Evolutionary conservation across 2,113 vertebrate species (phyloP).

Genomic region (Labeo catla): DNA sequence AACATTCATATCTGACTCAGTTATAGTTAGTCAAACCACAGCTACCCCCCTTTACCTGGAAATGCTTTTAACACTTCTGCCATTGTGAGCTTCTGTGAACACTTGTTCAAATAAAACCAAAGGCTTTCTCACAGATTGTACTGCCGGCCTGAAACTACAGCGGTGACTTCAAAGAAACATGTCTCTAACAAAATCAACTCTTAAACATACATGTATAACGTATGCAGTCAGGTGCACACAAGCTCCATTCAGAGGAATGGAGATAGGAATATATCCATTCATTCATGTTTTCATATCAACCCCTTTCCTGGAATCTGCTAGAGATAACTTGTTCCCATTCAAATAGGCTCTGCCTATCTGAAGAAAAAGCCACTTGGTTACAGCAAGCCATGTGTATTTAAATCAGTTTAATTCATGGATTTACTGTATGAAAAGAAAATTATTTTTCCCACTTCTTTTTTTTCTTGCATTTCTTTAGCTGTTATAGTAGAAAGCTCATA

Average conservation of each 20-base stretch:
- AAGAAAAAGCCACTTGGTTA: background rate
- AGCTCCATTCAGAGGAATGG: background rate
- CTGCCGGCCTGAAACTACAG: conserved; percentile 7
- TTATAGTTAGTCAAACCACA: conserved; percentile 47
- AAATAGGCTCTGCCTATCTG: conserved; percentile 20
- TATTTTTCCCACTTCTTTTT: too few species aligned
- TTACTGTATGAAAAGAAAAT: conserved; percentile 3
- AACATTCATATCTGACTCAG: conserved; percentile 56
- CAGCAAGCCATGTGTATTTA: background rate
- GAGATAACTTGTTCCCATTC: conserved; percentile 33
- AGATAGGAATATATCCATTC: background rate
- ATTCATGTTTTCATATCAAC: background rate
- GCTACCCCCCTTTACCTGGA: conserved; percentile 65
- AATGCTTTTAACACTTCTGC: conserved; percentile 52
- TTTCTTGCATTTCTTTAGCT: too few species aligned
- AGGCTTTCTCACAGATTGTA: conserved; percentile 58
- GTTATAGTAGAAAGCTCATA: background rate
- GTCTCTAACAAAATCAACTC: background rate
- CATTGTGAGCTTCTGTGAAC: conserved; percentile 52
- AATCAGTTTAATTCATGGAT: conserved; percentile 28
- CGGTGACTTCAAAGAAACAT: background rate
- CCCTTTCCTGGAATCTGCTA: conserved; percentile 1
- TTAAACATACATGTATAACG: background rate
- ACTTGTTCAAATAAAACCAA: conserved; percentile 60
- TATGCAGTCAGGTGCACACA: background rate